Evolutionary conservation across 53 echinoderm and acorn worm species (phyloP), one percentile per base, ranked within the genome.

Genomic region (Paracentrotus lividus): DNA sequence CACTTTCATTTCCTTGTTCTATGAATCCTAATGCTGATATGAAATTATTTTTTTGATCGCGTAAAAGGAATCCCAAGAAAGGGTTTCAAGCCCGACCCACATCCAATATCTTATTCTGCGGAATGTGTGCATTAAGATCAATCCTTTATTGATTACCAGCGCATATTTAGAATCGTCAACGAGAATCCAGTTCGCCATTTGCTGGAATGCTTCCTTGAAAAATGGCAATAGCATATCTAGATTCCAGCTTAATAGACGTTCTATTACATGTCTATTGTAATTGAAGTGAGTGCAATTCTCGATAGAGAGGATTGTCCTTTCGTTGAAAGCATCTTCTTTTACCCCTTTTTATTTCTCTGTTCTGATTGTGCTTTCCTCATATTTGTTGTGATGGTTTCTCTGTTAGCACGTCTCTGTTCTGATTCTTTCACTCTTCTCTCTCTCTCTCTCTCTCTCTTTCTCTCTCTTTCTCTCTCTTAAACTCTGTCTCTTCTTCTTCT

Each of bases 131-230:
- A 81, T 81, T 9, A 26, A 81, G 42, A 4, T n/a, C 81, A 81
- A 81, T 24, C 81, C 16, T 81, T 45, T 81, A 81, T 81, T 81
- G 81, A 81, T 81, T 81, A 24, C 81, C 3, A 81, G 81, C 81
- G 26, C 47, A 81, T 38, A 81, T 81, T 47, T 47, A n/a, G 26
- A 81, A 26, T 81, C 33, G 12, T n/a, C 81, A 47, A 47, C 26
- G 49, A n/a, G 81, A 81, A 81, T 44, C 47, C 27, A 9, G 47
- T 26, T 47, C 13, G 44, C 81, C 49, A 81, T 81, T 81, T 45
- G 81, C n/a, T 81, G 26, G 47, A 47, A 26, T 9, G 26, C 44
- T 81, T 81, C 81, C 81, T 47, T 26, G 81, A 47, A 81, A 78
- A 72, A 33, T 49, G 7, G 81, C 81, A 7, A 5, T 76, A 5